A percentile compares a stretch with the other conserved stretches of the same genome.
Conservation (phyloP, 2,113 vertebrate genomes). For the Atractosteus spatula region DNA sequence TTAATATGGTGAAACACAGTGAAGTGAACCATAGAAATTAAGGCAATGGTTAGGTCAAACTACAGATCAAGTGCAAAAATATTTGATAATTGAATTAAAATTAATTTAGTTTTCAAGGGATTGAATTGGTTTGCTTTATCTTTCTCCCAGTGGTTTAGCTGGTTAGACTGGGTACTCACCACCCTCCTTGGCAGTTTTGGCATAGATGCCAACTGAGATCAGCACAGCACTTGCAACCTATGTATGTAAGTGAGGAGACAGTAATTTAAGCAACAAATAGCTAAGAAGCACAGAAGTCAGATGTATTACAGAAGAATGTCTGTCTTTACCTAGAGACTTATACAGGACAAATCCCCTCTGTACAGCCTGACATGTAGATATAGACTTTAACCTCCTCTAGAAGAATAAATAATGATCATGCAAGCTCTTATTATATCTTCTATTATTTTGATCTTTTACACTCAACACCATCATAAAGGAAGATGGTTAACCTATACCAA, state of each 20-base stretch:
- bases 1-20: background rate
- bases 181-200: constrained; percentile 73
- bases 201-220: constrained; percentile 70
- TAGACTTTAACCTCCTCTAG: no score
- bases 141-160: no score
- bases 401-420: no score
- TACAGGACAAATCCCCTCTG: no score
- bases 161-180: constrained; percentile 33
- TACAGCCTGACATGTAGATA: no score
- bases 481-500: no score
- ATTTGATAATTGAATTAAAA: background rate
- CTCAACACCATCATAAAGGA: no score
- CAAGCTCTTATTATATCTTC: no score
- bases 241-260: background rate
- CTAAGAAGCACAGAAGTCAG: no score
- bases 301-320: no score
- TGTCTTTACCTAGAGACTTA: no score
- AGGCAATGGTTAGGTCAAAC: background rate
- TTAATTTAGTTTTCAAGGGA: background rate
- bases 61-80: background rate
- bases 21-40: background rate
- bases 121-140: background rate
- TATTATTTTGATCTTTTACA: no score
- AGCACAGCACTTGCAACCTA: constrained; percentile 72
- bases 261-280: background rate